A percentile compares a stretch with the other conserved stretches of the same genome.
These are phyloP conservation scores for Mobula hypostoma DNA, from an alignment of 2,113 vertebrate genomes.

Conservation along the genomic window DNA sequence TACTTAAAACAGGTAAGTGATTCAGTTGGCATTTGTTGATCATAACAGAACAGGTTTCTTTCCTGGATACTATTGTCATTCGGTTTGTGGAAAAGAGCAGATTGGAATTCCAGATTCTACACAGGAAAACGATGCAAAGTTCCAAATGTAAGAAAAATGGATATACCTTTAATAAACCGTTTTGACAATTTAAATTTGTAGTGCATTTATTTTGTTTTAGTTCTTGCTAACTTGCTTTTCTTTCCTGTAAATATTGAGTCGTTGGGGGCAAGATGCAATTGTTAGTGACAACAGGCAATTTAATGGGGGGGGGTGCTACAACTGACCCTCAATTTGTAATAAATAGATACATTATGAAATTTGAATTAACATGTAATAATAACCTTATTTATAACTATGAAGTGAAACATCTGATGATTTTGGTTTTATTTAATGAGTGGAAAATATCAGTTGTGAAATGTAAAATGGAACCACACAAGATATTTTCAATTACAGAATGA, in stretches of 20 bases:
- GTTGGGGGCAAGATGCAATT: neutral
- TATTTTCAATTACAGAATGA: no score
- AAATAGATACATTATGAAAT: no score
- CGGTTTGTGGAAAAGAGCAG: neutral
- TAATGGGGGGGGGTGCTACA: neutral
- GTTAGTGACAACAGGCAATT: neutral
- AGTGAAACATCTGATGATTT: no score
- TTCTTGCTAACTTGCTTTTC: neutral
- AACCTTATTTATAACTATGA: no score
- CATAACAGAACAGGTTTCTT: neutral
- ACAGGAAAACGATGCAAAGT: neutral
- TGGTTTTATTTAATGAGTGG: no score
- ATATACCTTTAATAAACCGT: neutral
- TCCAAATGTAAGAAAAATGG: neutral
- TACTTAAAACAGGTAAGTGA: constrained; percentile 20
- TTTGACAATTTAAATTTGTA: neutral
- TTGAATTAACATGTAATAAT: no score
- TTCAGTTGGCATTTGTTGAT: neutral
- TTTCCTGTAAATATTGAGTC: neutral
- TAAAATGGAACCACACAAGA: no score
- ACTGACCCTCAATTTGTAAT: neutral
- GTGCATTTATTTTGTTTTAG: neutral
- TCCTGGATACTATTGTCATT: neutral
- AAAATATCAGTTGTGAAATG: no score
- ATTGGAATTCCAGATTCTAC: neutral